Percentiles rank a stretch among this genome's conserved stretches.
These are phyloP conservation scores for Gymnoscelis rufifasciata DNA, from an alignment of 2,888 invertebrate genomes.

Conservation along the genomic window DNA sequence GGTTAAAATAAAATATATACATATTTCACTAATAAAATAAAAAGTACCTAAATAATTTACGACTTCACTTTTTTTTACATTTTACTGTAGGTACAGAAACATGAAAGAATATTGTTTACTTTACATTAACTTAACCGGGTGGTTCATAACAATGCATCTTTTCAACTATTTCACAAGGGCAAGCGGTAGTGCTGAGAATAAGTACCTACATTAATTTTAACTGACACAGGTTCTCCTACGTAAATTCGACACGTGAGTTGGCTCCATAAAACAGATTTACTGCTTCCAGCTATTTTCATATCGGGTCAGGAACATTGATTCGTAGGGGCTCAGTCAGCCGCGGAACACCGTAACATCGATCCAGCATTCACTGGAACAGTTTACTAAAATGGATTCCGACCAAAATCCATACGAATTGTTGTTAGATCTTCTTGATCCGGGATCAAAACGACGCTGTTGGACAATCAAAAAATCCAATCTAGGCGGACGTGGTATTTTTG, in stretches of 20 bases:
- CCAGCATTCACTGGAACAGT: conserved; percentile 19
- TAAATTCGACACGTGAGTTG: conserved; percentile 57
- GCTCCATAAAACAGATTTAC: conserved; percentile 54
- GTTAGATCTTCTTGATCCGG: conserved; percentile 27
- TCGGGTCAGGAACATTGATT: conserved; percentile 53
- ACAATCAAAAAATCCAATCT: conserved; percentile 76
- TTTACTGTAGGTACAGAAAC: neutral
- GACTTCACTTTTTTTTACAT: no score
- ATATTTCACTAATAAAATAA: no score
- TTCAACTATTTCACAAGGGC: conserved; percentile 1
- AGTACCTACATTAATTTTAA: conserved; percentile 42
- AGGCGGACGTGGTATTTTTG: conserved; percentile 85
- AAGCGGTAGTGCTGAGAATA: no score
- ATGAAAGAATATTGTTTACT: neutral
- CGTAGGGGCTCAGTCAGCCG: conserved; percentile 48
- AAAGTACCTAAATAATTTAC: no score
- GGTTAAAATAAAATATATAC: no score
- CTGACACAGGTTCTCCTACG: conserved; percentile 41
- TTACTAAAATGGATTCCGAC: conserved; percentile 32
- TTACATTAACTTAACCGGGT: neutral
- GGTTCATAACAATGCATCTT: neutral
- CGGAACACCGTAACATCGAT: conserved; percentile 40
- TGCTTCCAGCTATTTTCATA: conserved; percentile 72
- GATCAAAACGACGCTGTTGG: conserved; percentile 58
- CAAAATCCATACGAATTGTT: conserved; percentile 23